Evolutionary conservation across 2,888 invertebrate genomes (phyloP).

Genomic region (Heliconius cydno): DNA sequence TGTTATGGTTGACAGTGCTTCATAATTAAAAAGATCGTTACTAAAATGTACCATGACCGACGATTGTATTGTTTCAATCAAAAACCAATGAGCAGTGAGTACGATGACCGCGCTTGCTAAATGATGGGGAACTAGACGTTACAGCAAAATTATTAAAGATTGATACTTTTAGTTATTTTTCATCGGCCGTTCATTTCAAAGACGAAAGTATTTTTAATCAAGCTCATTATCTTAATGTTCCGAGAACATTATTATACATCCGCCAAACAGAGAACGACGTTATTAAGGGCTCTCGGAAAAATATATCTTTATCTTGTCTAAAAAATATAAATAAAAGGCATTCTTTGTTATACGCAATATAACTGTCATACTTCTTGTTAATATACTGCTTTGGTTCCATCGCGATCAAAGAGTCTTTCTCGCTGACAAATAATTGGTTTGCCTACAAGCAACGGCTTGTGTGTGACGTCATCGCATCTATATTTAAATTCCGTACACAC

Average conservation of each 20-base stretch:
- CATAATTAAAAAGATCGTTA: constrained; percentile 66
- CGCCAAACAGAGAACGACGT: constrained; percentile 42
- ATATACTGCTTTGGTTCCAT: constrained; percentile 71
- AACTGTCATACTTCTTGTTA: constrained; percentile 79
- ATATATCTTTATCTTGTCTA: constrained; percentile 45
- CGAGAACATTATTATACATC: constrained; percentile 39
- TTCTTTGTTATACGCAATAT: constrained; percentile 71
- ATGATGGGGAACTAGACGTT: constrained; percentile 69
- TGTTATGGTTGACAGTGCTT: constrained; percentile 61
- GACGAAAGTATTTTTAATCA: constrained; percentile 21
- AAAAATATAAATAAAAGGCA: constrained; percentile 61
- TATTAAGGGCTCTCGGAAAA: constrained; percentile 42
- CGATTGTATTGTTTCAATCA: constrained; percentile 77
- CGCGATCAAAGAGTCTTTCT: constrained; percentile 75
- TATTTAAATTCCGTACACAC: constrained; percentile 56
- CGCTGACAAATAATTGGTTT: constrained; percentile 76
- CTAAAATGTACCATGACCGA: constrained; percentile 65
- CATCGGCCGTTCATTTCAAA: background rate
- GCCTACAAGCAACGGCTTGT: constrained; percentile 63
- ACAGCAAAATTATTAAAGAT: constrained; percentile 11
- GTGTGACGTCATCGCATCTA: constrained; percentile 55
- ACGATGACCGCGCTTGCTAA: constrained; percentile 77
- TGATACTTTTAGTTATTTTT: constrained; percentile 10
- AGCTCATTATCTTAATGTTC: constrained; percentile 35
- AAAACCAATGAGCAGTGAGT: constrained; percentile 75